Conservation (phyloP, 2,113 vertebrate species). For the mouse (Mus musculus) region DNA sequence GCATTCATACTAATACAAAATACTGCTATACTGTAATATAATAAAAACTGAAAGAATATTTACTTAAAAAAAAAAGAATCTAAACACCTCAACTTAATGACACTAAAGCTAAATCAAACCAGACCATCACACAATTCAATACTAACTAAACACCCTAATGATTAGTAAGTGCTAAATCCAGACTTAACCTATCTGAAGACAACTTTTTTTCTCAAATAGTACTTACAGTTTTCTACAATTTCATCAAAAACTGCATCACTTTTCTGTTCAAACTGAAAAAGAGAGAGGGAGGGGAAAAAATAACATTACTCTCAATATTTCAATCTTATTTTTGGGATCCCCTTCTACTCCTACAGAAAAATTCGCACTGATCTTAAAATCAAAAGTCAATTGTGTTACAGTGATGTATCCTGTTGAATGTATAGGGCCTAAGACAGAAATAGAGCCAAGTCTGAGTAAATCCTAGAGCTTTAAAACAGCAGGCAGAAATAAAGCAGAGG, state of each 20-base stretch:
- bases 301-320: conserved; percentile 51
- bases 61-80: conserved; percentile 10
- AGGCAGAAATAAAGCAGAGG: not conserved
- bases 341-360: not conserved
- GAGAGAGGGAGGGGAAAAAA: conserved; percentile 50
- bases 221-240: conserved; percentile 90
- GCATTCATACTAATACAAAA: conserved; percentile 20
- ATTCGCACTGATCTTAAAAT: not conserved
- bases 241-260: conserved; percentile 88
- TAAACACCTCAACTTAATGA: conserved; percentile 26
- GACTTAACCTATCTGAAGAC: conserved; percentile 33
- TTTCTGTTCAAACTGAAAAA: conserved; percentile 90
- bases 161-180: not conserved
- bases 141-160: not conserved
- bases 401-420: not conserved
- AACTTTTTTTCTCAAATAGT: conserved; percentile 74
- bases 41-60: conserved; percentile 45
- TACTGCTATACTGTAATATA: conserved; percentile 33
- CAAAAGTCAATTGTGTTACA: not conserved
- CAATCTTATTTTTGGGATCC: not conserved
- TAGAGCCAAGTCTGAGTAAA: not conserved
- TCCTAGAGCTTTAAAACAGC: not conserved
- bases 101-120: not conserved
- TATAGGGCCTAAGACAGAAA: not conserved
- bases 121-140: not conserved